A percentile compares a stretch with the other conserved stretches of the same genome.
phyloP scores from a whole-genome alignment of 2,888 invertebrate genomes.

The Diachrysia chrysitis region DNA sequence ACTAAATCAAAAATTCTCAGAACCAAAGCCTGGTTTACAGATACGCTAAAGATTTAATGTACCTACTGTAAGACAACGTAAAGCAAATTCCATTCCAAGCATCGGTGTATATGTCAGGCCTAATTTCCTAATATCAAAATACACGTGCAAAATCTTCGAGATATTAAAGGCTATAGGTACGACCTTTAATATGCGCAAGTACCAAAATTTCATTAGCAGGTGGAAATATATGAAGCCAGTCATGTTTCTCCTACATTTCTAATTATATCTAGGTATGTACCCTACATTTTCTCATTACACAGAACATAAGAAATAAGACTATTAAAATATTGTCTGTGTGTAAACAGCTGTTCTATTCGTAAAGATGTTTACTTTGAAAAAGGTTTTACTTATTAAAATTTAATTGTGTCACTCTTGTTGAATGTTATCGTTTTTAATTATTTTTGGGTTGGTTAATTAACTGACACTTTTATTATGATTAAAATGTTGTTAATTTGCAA shows the following conservation, averaged over 20 bases:
- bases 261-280: background rate
- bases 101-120: constrained; percentile 1
- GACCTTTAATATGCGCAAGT: background rate
- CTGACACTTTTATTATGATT: background rate
- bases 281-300: constrained; percentile 3
- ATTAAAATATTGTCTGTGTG: constrained; percentile 17
- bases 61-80: background rate
- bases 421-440: constrained; percentile 9
- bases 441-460: constrained; percentile 1
- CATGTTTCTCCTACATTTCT: background rate
- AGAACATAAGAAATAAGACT: background rate
- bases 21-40: too few species aligned
- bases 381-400: constrained; percentile 14
- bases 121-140: constrained; percentile 4
- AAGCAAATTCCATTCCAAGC: background rate
- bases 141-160: background rate
- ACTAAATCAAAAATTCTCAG: too few species aligned
- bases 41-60: background rate
- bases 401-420: constrained; percentile 1
- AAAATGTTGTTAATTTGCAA: background rate
- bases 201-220: constrained; percentile 5
- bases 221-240: background rate
- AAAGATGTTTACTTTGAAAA: constrained; percentile 26
- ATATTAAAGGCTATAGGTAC: background rate
- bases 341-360: constrained; percentile 37